A percentile compares a stretch with the other conserved stretches of the same genome.
These are phyloP conservation scores for Caenorhabditis panamensis DNA, from an alignment of 2,888 invertebrate genomes.

Conservation along the genomic window DNA sequence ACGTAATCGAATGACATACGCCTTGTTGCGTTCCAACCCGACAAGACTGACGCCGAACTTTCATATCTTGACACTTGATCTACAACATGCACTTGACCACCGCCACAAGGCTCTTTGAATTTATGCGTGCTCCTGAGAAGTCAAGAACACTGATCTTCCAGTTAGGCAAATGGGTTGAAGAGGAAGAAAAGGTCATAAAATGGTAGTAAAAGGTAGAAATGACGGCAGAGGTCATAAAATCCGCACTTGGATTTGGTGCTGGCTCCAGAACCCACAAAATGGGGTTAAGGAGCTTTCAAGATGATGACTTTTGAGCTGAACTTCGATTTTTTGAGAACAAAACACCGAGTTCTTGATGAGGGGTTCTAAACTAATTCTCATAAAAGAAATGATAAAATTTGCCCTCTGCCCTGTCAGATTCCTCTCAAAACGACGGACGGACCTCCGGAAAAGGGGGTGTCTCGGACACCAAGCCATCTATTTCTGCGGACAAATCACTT, in stretches of 20 bases:
- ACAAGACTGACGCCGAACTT: constrained; percentile 20
- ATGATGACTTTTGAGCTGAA: constrained; percentile 16
- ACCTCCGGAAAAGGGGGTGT: constrained; percentile 17
- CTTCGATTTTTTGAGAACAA: no score
- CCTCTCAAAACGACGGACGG: not conserved
- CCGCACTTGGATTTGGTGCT: not conserved
- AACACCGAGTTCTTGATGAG: no score
- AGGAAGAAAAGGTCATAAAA: constrained; percentile 15
- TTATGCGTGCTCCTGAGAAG: constrained; percentile 9
- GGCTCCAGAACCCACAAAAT: not conserved
- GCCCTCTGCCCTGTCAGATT: not conserved
- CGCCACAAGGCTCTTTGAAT: constrained; percentile 2
- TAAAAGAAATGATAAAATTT: no score
- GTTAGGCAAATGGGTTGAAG: constrained; percentile 5
- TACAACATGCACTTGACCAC: constrained; percentile 54
- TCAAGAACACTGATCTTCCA: constrained; percentile 21
- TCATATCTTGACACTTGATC: constrained; percentile 42
- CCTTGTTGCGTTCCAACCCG: constrained; percentile 48
- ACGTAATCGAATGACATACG: constrained; percentile 54
- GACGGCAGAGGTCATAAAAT: constrained; percentile 21
- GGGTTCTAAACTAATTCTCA: no score
- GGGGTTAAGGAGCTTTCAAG: constrained; percentile 16
- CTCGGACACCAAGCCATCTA: constrained; percentile 41
- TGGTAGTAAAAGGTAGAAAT: not conserved
- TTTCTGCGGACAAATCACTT: constrained; percentile 60